Conservation (phyloP, 1,140 invertebrate species). For the Augochlora pura region DNA sequence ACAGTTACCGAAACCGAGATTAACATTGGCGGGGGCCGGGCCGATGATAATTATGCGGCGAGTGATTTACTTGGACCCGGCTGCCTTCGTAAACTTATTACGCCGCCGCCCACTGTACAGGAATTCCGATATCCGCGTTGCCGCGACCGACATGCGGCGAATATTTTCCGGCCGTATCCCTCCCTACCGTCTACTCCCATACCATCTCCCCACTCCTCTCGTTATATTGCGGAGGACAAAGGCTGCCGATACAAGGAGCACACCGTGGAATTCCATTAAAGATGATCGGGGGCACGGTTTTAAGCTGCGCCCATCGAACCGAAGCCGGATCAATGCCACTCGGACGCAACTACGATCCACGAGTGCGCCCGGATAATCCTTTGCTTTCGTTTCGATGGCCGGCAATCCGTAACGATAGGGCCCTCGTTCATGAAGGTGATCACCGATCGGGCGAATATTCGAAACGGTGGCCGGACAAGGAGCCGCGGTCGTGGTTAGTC, state of each 20-base stretch:
- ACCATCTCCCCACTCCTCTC: too few species aligned
- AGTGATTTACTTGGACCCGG: constrained; percentile 22
- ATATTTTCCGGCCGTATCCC: not conserved
- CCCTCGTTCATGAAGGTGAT: constrained; percentile 4
- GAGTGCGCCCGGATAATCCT: not conserved
- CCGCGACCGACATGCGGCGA: not conserved
- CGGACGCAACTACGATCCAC: too few species aligned
- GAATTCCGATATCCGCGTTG: constrained; percentile 13
- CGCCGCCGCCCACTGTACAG: not conserved
- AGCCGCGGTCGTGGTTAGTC: constrained; percentile 31
- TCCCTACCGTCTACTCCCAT: too few species aligned
- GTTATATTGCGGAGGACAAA: not conserved
- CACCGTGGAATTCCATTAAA: not conserved
- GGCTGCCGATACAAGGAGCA: not conserved
- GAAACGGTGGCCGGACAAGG: constrained; percentile 28
- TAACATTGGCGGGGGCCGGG: constrained; percentile 41
- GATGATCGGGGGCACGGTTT: not conserved
- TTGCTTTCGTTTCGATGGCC: not conserved
- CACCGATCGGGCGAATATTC: not conserved
- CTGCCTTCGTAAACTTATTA: constrained; percentile 35
- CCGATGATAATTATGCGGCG: constrained; percentile 50
- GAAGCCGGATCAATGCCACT: not conserved
- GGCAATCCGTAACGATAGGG: not conserved
- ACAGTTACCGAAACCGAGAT: constrained; percentile 50
- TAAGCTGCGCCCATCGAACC: not conserved